Evolutionary conservation across 1,140 invertebrate species (phyloP).

Genomic region (Zeugodacus cucurbitae): DNA sequence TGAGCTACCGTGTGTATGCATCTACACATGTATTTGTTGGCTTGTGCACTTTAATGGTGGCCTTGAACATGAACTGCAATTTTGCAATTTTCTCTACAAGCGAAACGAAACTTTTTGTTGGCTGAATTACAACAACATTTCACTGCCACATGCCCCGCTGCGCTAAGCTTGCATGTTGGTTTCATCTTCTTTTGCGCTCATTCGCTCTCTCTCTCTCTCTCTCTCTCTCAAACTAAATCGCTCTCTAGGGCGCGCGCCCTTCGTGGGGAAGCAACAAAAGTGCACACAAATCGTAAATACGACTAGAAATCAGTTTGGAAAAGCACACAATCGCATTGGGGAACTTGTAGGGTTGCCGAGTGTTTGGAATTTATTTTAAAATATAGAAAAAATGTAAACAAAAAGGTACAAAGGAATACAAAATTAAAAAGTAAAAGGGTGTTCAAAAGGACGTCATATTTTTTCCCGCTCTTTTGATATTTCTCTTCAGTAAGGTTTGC

Average conservation of each 20-base stretch:
- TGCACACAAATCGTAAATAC: neutral
- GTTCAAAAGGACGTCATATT: too few relatives aligned
- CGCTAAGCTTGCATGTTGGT: neutral
- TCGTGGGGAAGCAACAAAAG: neutral
- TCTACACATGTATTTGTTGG: neutral
- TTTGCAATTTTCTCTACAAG: conserved; percentile 48
- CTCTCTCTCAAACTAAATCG: neutral
- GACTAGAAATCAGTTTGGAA: neutral
- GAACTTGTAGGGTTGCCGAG: neutral
- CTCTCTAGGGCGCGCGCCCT: neutral
- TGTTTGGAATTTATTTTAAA: neutral
- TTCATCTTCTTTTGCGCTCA: neutral
- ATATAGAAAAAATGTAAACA: neutral
- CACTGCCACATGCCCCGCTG: neutral
- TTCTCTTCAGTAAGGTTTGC: too few relatives aligned
- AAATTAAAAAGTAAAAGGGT: too few relatives aligned
- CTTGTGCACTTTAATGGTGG: conserved; percentile 47
- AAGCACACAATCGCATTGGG: neutral
- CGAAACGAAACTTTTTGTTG: neutral
- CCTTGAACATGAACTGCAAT: conserved; percentile 66
- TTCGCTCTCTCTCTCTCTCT: neutral
- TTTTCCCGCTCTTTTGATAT: too few relatives aligned
- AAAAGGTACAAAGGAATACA: too few relatives aligned
- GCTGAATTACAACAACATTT: neutral
- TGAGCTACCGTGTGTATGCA: too few relatives aligned